phyloP scores from a whole-genome alignment of 2,888 invertebrate species.

The Patella caerulea region DNA sequence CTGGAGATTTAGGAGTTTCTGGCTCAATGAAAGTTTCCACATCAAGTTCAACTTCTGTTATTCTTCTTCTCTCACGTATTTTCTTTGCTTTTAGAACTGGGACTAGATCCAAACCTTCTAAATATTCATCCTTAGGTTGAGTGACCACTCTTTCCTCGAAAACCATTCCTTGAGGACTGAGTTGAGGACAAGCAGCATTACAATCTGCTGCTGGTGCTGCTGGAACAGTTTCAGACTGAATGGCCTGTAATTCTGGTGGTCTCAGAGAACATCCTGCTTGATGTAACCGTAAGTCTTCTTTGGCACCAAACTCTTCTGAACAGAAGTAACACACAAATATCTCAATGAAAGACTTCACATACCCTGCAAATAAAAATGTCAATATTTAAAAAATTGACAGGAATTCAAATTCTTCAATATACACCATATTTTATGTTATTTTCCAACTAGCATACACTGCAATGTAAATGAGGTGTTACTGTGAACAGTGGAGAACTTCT shows the following conservation, averaged over 20 bases:
- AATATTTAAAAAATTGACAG: background rate
- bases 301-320: slow-evolving; percentile 58
- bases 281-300: slow-evolving; percentile 52
- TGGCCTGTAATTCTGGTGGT: slow-evolving; percentile 45
- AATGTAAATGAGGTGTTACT: too few species aligned
- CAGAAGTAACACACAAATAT: slow-evolving; percentile 66
- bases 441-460: too few species aligned
- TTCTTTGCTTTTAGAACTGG: slow-evolving; percentile 52
- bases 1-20: slow-evolving; percentile 47
- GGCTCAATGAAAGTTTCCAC: slow-evolving; percentile 47
- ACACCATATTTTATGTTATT: too few species aligned
- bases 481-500: too few species aligned
- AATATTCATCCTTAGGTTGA: slow-evolving; percentile 34
- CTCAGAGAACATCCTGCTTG: slow-evolving; percentile 50
- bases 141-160: slow-evolving; percentile 17
- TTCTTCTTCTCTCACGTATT: slow-evolving; percentile 39
- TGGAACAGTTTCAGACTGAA: slow-evolving; percentile 12
- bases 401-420: too few species aligned
- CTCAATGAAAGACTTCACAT: slow-evolving; percentile 38
- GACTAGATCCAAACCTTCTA: slow-evolving; percentile 45
- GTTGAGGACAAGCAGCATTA: background rate
- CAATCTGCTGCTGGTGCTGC: slow-evolving; percentile 21
- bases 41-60: slow-evolving; percentile 55
- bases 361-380: slow-evolving; percentile 9
- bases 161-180: slow-evolving; percentile 15